These are phyloP conservation scores for Nixonia krombeini DNA, from an alignment of 1,140 invertebrate genomes.

Conservation along the genomic window DNA sequence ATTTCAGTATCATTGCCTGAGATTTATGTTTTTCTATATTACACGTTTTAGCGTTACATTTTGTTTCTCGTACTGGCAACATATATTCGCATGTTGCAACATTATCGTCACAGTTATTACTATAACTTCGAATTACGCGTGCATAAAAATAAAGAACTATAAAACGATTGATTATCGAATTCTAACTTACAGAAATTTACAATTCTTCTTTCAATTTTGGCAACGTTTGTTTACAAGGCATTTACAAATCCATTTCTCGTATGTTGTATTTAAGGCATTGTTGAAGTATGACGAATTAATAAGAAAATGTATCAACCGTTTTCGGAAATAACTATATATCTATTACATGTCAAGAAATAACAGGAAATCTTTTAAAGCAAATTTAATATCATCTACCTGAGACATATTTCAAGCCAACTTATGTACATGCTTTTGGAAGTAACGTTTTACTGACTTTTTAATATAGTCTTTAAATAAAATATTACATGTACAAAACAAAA, in stretches of 20 bases:
- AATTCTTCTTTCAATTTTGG: neutral
- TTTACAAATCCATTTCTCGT: neutral
- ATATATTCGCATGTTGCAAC: neutral
- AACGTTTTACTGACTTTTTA: no score
- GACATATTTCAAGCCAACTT: no score
- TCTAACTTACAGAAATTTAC: neutral
- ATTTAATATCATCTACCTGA: no score
- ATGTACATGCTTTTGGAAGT: no score
- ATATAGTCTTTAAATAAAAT: no score
- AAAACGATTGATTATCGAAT: constrained; percentile 42
- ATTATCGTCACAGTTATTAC: neutral
- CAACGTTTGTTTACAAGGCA: neutral
- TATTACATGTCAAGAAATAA: no score
- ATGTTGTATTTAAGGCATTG: no score
- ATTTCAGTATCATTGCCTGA: neutral
- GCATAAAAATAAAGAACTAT: constrained; percentile 59
- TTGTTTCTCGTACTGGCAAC: constrained; percentile 13
- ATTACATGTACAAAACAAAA: no score
- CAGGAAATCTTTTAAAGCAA: no score
- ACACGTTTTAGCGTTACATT: constrained; percentile 16
- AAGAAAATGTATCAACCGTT: no score
- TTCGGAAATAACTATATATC: no score
- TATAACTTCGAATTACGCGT: constrained; percentile 4
- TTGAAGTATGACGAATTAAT: no score
- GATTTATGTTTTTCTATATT: constrained; percentile 19